These are phyloP conservation scores for Sceliomorpha sp. DNA, from an alignment of 2,888 invertebrate genomes.

Conservation along the genomic window DNA sequence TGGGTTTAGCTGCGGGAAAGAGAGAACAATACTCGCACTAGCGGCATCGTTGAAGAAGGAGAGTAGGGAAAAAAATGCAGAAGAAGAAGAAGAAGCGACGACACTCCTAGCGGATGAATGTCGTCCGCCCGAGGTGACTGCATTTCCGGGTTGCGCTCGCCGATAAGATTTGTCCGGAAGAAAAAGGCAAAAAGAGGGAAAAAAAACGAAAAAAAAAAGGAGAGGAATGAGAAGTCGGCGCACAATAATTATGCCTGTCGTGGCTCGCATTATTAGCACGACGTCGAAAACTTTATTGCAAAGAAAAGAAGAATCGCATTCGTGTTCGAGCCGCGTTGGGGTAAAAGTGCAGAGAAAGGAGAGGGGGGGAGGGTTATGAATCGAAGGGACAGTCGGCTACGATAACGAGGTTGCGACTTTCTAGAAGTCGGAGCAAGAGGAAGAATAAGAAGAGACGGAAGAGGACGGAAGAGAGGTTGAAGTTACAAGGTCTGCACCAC, in stretches of 20 bases:
- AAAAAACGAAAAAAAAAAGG: conserved; percentile 38
- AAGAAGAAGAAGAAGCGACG: background rate
- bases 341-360: conserved; percentile 10
- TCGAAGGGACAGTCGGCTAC: conserved; percentile 45
- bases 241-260: conserved; percentile 47
- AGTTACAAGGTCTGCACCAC: conserved; percentile 49
- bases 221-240: conserved; percentile 31
- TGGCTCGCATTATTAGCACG: conserved; percentile 67
- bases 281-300: conserved; percentile 64
- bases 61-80: background rate
- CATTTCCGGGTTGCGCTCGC: conserved; percentile 35
- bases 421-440: conserved; percentile 36
- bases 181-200: conserved; percentile 19
- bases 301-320: conserved; percentile 56
- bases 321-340: conserved; percentile 29
- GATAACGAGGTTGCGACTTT: conserved; percentile 55
- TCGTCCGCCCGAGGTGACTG: conserved; percentile 12
- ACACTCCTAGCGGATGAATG: conserved; percentile 27
- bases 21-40: conserved; percentile 2
- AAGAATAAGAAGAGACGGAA: conserved; percentile 52
- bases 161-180: conserved; percentile 27
- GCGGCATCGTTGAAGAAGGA: too few relatives aligned
- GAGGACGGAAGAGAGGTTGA: conserved; percentile 41
- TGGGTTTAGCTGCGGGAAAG: background rate
- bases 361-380: conserved; percentile 32